Percentiles rank a stretch among this genome's conserved stretches.
Conservation (phyloP, 2,888 invertebrate genomes). For the Cordilura impudica region DNA sequence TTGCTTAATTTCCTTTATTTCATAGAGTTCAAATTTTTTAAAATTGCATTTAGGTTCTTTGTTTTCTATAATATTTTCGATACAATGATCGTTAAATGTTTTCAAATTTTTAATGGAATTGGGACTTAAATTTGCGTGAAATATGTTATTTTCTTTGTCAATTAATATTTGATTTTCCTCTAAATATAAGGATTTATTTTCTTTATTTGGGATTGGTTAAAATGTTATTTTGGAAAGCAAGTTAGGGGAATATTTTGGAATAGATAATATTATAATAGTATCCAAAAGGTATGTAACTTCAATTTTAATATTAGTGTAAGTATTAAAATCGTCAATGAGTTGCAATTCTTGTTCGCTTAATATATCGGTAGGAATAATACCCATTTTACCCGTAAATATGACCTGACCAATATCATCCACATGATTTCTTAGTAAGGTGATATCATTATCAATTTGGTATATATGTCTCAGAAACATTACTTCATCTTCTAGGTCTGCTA, state of each 20-base stretch:
- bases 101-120: background rate
- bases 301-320: too few relatives aligned
- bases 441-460: conserved; percentile 30
- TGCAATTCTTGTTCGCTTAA: too few relatives aligned
- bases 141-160: too few relatives aligned
- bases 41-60: conserved; percentile 8
- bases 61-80: background rate
- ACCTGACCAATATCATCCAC: too few relatives aligned
- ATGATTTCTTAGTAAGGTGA: too few relatives aligned
- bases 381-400: conserved; percentile 14
- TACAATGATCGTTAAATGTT: background rate
- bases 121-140: too few relatives aligned
- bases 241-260: conserved; percentile 1
- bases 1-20: too few relatives aligned
- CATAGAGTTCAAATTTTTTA: background rate
- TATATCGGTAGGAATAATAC: conserved; percentile 15
- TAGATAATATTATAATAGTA: conserved; percentile 19
- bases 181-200: background rate
- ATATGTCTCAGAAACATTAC: too few relatives aligned
- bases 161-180: conserved; percentile 4
- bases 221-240: too few relatives aligned
- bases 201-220: background rate
- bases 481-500: too few relatives aligned
- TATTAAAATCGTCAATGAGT: conserved; percentile 1
- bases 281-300: background rate